Conservation (phyloP, 2,113 vertebrate species). For the Aix galericulata region DNA sequence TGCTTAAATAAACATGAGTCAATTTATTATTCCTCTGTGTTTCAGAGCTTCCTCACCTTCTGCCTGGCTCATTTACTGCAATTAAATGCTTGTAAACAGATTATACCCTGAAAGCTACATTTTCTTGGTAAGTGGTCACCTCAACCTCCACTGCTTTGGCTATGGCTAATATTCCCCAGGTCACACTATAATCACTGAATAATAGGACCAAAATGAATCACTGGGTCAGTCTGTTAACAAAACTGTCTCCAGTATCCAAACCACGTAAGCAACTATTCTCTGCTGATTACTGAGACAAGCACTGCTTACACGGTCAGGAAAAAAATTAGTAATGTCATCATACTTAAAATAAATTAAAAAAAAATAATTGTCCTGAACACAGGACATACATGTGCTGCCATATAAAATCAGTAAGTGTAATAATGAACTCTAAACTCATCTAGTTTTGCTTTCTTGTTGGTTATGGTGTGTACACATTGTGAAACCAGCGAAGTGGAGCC, state of each 20-base stretch:
- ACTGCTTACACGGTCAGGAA: background rate
- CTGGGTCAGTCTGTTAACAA: background rate
- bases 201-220: background rate
- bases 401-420: background rate
- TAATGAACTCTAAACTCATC: background rate
- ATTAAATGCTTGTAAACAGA: constrained; percentile 66
- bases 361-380: background rate
- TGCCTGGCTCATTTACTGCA: constrained; percentile 64
- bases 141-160: constrained; percentile 1
- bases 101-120: constrained; percentile 49
- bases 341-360: background rate
- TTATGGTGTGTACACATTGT: background rate
- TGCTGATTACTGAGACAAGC: background rate
- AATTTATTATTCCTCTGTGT: constrained; percentile 64
- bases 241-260: constrained; percentile 1
- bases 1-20: constrained; percentile 60
- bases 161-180: constrained; percentile 17
- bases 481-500: constrained; percentile 1
- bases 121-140: constrained; percentile 50
- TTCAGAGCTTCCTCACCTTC: constrained; percentile 63
- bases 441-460: background rate
- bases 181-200: background rate
- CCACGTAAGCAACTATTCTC: background rate
- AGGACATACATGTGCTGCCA: background rate
- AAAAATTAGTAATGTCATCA: background rate